phyloP scores from a whole-genome alignment of 2,797 vertebrate genomes.

The Cossypha caffra region DNA sequence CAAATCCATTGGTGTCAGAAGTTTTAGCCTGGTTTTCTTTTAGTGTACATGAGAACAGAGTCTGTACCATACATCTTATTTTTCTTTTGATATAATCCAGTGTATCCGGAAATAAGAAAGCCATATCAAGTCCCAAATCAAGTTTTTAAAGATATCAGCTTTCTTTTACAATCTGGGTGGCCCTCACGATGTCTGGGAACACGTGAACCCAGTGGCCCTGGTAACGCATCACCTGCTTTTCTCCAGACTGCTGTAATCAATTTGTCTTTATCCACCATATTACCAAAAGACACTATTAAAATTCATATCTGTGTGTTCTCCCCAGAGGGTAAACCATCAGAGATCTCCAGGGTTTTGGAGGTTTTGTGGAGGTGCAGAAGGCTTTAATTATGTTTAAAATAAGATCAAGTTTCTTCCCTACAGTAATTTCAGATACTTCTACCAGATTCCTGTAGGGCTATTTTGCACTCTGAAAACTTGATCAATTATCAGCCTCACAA shows the following conservation, averaged over 20 bases:
- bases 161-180: slow-evolving; percentile 60
- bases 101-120: slow-evolving; percentile 26
- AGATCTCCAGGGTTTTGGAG: slow-evolving; percentile 42
- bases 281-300: slow-evolving; percentile 65
- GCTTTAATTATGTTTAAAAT: slow-evolving; percentile 62
- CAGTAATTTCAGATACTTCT: slow-evolving; percentile 50
- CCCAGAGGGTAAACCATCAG: slow-evolving; percentile 56
- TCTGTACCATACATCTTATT: slow-evolving; percentile 10
- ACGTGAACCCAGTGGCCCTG: slow-evolving; percentile 33
- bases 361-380: slow-evolving; percentile 40
- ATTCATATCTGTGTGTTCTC: slow-evolving; percentile 61
- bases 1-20: background rate
- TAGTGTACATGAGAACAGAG: slow-evolving; percentile 17
- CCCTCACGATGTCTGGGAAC: slow-evolving; percentile 54
- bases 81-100: slow-evolving; percentile 36
- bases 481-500: slow-evolving; percentile 34
- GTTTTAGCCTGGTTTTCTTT: slow-evolving; percentile 8
- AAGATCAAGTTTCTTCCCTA: slow-evolving; percentile 49
- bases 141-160: slow-evolving; percentile 49
- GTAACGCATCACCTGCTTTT: slow-evolving; percentile 62
- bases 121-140: slow-evolving; percentile 41
- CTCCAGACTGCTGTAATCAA: slow-evolving; percentile 60
- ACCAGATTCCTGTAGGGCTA: slow-evolving; percentile 31
- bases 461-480: slow-evolving; percentile 47
- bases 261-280: slow-evolving; percentile 64